These are phyloP conservation scores for Heliothis virescens DNA, from an alignment of 1,140 invertebrate species.

Conservation along the genomic window DNA sequence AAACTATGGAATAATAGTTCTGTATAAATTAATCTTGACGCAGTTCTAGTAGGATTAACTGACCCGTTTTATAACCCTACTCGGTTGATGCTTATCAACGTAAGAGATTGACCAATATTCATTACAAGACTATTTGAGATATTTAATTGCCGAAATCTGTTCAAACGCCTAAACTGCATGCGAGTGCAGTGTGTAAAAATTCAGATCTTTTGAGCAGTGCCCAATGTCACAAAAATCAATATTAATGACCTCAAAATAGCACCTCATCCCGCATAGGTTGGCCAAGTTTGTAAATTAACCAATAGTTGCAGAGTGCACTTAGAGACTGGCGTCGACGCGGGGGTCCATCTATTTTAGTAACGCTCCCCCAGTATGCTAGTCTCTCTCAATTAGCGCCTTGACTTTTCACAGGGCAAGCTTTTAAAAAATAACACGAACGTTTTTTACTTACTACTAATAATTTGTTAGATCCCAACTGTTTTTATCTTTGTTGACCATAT, in stretches of 20 bases:
- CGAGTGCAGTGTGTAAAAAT: neutral
- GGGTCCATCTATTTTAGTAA: conserved; percentile 73
- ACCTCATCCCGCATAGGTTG: conserved; percentile 31
- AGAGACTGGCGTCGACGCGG: conserved; percentile 53
- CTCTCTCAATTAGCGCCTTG: conserved; percentile 64
- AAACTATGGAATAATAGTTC: neutral
- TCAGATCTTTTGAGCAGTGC: neutral
- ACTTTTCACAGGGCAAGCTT: conserved; percentile 36
- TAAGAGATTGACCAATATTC: too few species aligned
- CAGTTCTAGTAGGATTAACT: too few species aligned
- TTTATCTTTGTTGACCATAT: conserved; percentile 43
- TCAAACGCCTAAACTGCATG: too few species aligned
- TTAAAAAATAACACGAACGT: conserved; percentile 21
- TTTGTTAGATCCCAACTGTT: neutral
- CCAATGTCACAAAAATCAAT: conserved; percentile 38
- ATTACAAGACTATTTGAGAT: too few species aligned
- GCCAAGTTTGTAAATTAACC: conserved; percentile 51
- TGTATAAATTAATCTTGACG: neutral
- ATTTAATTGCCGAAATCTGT: too few species aligned
- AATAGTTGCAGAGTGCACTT: conserved; percentile 56
- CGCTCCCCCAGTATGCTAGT: conserved; percentile 52
- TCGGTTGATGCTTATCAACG: too few species aligned
- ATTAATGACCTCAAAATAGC: conserved; percentile 19
- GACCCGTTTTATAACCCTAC: too few species aligned
- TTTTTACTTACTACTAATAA: conserved; percentile 8